Base-by-base conservation (phyloP, 2,888 invertebrate genomes). In the Lasioglossum figueresi region DNA sequence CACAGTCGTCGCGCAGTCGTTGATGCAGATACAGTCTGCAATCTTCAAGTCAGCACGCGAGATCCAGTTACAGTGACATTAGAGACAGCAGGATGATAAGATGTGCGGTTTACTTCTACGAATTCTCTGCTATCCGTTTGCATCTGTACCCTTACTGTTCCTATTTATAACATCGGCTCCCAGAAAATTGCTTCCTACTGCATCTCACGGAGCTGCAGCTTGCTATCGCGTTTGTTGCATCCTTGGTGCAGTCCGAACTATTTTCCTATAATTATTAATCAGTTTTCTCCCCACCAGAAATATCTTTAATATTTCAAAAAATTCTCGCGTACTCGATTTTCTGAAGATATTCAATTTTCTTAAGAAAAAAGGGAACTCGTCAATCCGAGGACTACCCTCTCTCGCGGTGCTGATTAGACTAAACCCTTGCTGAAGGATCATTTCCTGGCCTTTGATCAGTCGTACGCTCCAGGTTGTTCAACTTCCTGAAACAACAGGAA, bases 21-120 rank as follows among this genome's bases (percentile, higher is more conserved):
- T n/a, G 12, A 12, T 79, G 70, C 73, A 63, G 34, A 77, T 71
- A 59, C 56, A 56, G 71, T 23, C 5, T 71, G 37, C 77, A 70
- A 80, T 73, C 63, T 52, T 73, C 68, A 37, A 48, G 83, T 63
- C 56, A 63, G 71, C 76, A 80, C 34, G 66, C 40, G 63, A 72
- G 63, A 63, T 80, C 74, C 43, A 66, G 66, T 68, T 80, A 19
- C 80, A 43, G 70, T 81, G 82, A 86, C 71, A 81, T 81, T 76
- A 80, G 45, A 84, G 8, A 66, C 78, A 76, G 76, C 79, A 37
- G 52, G 34, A 37, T 77, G 80, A 88, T 83, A 84, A 88, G 79
- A n/a, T 76, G 75, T 66, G 19, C 52, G 19, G 40, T 23, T 48
- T 31, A 45, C 71, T 86, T 88, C 80, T 70, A 31, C 70, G 79